Percentiles rank a stretch among this genome's conserved stretches.
Conservation (phyloP, 2,797 vertebrate species). For the Sebastes aleutianus region DNA sequence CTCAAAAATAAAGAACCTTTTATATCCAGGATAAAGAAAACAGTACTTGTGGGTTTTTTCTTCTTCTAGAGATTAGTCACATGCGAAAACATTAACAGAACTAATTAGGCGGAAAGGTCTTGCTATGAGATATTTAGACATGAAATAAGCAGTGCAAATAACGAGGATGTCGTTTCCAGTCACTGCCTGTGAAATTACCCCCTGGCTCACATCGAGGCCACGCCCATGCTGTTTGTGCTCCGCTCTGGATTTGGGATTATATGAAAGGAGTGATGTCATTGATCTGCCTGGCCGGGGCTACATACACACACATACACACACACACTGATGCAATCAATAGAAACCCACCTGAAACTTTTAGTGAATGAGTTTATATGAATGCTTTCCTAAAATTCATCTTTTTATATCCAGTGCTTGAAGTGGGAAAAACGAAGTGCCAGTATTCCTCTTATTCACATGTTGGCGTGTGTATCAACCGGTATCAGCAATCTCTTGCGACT, state of each 20-base stretch:
- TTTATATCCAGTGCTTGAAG: not conserved
- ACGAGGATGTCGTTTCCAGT: slow-evolving; percentile 37
- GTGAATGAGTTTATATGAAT: not conserved
- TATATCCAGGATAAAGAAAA: not conserved
- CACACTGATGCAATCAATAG: slow-evolving; percentile 11
- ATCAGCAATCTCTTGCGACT: too few relatives aligned
- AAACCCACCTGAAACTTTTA: not conserved
- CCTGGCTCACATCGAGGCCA: slow-evolving; percentile 3
- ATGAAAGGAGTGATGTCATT: slow-evolving; percentile 7
- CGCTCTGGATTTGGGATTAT: slow-evolving; percentile 33
- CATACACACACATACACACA: not conserved
- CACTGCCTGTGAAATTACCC: slow-evolving; percentile 14
- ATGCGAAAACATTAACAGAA: slow-evolving; percentile 20
- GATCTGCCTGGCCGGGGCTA: not conserved
- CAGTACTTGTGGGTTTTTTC: not conserved
- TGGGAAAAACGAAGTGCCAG: too few relatives aligned
- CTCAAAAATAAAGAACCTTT: not conserved
- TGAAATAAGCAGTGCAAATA: slow-evolving; percentile 32
- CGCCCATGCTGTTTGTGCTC: slow-evolving; percentile 11
- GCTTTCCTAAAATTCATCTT: not conserved
- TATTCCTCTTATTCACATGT: too few relatives aligned
- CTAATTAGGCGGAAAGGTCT: slow-evolving; percentile 51
- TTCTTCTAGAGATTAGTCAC: slow-evolving; percentile 1
- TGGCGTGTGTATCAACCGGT: too few relatives aligned
- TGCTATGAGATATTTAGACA: slow-evolving; percentile 25